A percentile compares a stretch with the other conserved stretches of the same genome.
Evolutionary conservation across 2,797 vertebrate species (phyloP).

Genomic region (Potorous gilbertii): DNA sequence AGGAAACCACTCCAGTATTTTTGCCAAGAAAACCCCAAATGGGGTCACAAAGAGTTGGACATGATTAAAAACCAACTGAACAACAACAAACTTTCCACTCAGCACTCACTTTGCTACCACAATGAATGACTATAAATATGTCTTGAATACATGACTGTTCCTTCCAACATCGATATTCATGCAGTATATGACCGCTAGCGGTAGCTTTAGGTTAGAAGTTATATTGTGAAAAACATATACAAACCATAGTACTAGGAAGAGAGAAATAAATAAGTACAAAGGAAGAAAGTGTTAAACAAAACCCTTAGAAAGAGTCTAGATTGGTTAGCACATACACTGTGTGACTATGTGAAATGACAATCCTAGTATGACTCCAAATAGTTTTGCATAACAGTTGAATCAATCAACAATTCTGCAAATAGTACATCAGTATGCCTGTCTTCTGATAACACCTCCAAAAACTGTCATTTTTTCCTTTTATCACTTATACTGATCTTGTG

Average conservation of each 20-base stretch:
- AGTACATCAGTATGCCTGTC: background rate
- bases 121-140: background rate
- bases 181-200: background rate
- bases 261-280: background rate
- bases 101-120: background rate
- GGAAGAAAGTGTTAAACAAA: background rate
- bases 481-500: background rate
- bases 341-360: background rate
- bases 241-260: background rate
- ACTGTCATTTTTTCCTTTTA: background rate
- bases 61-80: background rate
- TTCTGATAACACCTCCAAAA: background rate
- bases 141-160: background rate
- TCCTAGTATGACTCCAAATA: background rate
- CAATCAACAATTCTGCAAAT: background rate
- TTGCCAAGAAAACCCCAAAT: background rate
- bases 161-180: background rate
- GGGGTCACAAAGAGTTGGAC: background rate
- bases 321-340: background rate
- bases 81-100: background rate
- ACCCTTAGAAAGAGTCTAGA: background rate
- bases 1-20: background rate
- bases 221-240: background rate
- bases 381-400: background rate
- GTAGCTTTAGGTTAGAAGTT: background rate